A percentile compares a stretch with the other conserved stretches of the same genome.
phyloP scores from a whole-genome alignment of 2,888 invertebrate species.

The Hirtodrosophila confusa region DNA sequence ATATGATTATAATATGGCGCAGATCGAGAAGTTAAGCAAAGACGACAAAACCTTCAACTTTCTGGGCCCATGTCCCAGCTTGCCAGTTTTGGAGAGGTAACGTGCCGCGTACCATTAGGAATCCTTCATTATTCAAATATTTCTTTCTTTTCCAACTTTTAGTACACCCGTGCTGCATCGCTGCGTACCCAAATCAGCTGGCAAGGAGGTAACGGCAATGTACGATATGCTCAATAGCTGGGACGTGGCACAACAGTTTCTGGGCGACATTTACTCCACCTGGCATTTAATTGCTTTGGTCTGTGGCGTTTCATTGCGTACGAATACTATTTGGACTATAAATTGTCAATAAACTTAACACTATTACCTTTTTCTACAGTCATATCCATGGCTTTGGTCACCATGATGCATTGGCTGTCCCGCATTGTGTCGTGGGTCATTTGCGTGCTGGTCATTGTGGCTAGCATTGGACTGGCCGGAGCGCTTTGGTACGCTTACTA shows the following conservation, averaged over 20 bases:
- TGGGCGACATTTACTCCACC: conserved; percentile 94
- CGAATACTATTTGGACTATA: conserved; percentile 49
- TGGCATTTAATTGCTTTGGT: conserved; percentile 94
- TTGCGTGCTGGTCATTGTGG: conserved; percentile 91
- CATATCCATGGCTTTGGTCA: conserved; percentile 92
- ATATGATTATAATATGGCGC: conserved; percentile 87
- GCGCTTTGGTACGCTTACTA: conserved; percentile 96
- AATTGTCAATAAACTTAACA: background rate
- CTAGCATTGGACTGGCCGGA: conserved; percentile 90
- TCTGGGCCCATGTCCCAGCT: conserved; percentile 90
- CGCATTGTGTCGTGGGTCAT: conserved; percentile 94
- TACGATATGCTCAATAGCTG: conserved; percentile 93
- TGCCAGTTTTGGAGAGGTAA: conserved; percentile 91
- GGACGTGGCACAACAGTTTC: conserved; percentile 94
- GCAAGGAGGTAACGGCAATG: conserved; percentile 88
- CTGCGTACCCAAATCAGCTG: conserved; percentile 92
- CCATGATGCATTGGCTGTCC: conserved; percentile 93
- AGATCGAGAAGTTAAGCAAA: conserved; percentile 84
- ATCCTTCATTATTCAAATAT: conserved; percentile 4
- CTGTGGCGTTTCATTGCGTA: conserved; percentile 92
- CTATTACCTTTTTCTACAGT: conserved; percentile 85
- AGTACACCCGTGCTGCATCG: conserved; percentile 92
- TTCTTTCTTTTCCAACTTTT: conserved; percentile 38
- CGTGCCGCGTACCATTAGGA: background rate
- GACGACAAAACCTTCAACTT: conserved; percentile 83